Evolutionary conservation across 2,797 vertebrate genomes (phyloP).

Genomic region (Peromyscus aztecus): DNA sequence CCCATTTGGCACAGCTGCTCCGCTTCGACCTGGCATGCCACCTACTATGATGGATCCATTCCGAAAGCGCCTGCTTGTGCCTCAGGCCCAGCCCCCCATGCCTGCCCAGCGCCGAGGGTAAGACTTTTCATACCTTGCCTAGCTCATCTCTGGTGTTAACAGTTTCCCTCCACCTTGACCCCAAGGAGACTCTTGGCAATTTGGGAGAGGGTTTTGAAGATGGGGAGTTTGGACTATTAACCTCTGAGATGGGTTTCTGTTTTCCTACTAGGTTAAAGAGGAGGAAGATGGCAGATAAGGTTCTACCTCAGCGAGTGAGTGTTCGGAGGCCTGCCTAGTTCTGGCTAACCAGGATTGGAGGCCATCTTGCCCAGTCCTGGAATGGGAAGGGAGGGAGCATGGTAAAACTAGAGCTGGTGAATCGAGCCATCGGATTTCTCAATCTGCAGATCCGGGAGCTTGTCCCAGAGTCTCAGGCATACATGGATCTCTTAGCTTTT

Average conservation of each 20-base stretch:
- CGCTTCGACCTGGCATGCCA: constrained; percentile 94
- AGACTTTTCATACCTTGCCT: constrained; percentile 70
- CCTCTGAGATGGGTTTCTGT: constrained; percentile 28
- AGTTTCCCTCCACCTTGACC: not conserved
- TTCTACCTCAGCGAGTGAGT: constrained; percentile 92
- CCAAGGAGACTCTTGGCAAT: not conserved
- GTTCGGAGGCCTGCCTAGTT: not conserved
- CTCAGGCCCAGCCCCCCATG: constrained; percentile 91
- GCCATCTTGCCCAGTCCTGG: not conserved
- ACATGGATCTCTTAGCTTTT: constrained; percentile 99
- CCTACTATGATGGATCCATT: constrained; percentile 94
- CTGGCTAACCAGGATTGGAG: not conserved
- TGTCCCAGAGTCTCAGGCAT: constrained; percentile 98
- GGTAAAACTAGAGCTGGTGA: not conserved
- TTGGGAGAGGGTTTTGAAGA: not conserved
- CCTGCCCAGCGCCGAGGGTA: constrained; percentile 94
- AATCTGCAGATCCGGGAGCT: constrained; percentile 95
- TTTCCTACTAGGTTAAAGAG: constrained; percentile 92
- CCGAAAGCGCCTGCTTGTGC: constrained; percentile 94
- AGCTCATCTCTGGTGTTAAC: not conserved
- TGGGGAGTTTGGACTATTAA: not conserved
- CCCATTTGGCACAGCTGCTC: constrained; percentile 92
- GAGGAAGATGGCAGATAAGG: constrained; percentile 99
- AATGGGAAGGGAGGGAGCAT: not conserved
- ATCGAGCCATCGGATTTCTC: not conserved